Evolutionary conservation across 2,888 invertebrate species (phyloP), one percentile per base, ranked within the genome.

Genomic region (Drosophila macrospina): DNA sequence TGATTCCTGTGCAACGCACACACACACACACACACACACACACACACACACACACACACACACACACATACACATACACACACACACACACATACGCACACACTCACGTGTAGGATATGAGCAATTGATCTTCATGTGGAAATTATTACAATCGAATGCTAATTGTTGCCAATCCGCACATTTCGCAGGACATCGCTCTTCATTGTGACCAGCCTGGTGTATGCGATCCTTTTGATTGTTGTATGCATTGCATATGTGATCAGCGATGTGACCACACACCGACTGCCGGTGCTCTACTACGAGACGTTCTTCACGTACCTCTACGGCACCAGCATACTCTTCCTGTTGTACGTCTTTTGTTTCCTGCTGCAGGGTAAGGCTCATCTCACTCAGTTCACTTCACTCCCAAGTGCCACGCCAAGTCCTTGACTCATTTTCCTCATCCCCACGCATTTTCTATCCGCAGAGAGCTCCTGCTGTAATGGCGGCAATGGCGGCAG

Each of bases 231-330:
- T 74, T 93, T 98, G 92, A 96, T 98, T 84, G 97, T 98, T 84
- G 95, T 98, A 68, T 98, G 98, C 93, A 94, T 98, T 91, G 97
- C 98, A 75, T 97, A 98, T 93, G 97, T 98, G 89, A 96, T 98
- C 92, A 97, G 98, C 90, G 98, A 98, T 93, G 97, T 98, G 90
- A 96, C 97, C 91, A 98, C 98, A 80, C 96, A 97, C 93, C 96
- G 96, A 92, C 94, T 98, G 84, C 98, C 98, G 77, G 95, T 97
- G 75, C 96, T 96, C 93, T 98, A 97, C 93, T 98, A 97, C 93
- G 98, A 98, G 94, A 97, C 97, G 83, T 97, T 98, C 94, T 98
- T 98, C 94, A 97, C 97, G 76, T 98, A 98, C 93, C 94, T 98
- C 74, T 98, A 98, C 93, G 97, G 97, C 89, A 95, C 96, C 93